These are phyloP conservation scores for Myripristis jacobus DNA, from an alignment of 2,797 vertebrate species.

Conservation along the genomic window DNA sequence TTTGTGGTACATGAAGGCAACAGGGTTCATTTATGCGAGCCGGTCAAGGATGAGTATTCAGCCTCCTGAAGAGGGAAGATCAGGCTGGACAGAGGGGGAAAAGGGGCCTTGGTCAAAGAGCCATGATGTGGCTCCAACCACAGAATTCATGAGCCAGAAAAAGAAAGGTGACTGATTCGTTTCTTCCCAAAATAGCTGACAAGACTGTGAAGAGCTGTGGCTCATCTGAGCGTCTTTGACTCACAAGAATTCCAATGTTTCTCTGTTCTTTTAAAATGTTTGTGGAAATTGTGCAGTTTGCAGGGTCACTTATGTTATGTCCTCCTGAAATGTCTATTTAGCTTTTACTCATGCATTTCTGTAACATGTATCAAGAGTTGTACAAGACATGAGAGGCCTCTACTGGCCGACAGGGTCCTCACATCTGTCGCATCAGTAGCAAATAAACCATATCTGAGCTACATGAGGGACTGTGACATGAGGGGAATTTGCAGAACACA, in stretches of 20 bases:
- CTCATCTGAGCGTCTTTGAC: conserved; percentile 2
- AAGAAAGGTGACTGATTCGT: conserved; percentile 55
- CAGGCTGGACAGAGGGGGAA: conserved; percentile 83
- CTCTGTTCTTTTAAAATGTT: background rate
- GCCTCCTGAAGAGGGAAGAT: conserved; percentile 90
- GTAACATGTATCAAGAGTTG: conserved; percentile 60
- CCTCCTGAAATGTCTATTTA: conserved; percentile 44
- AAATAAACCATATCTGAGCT: conserved; percentile 65
- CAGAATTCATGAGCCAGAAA: conserved; percentile 54
- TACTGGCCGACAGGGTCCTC: conserved; percentile 87
- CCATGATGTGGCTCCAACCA: conserved; percentile 54
- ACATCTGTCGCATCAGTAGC: conserved; percentile 71
- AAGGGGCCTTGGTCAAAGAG: conserved; percentile 50
- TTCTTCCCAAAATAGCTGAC: conserved; percentile 42
- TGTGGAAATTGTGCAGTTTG: conserved; percentile 1
- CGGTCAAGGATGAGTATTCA: conserved; percentile 94
- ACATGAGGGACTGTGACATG: conserved; percentile 61
- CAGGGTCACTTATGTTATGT: background rate
- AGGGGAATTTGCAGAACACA: conserved; percentile 54
- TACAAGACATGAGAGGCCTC: conserved; percentile 97
- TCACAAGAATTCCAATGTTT: background rate
- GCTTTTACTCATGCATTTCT: conserved; percentile 29
- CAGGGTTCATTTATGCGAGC: conserved; percentile 92
- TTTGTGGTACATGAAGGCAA: conserved; percentile 93
- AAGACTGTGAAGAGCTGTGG: conserved; percentile 14